Percentiles rank a stretch among this genome's conserved stretches.
These are phyloP conservation scores for Lucilia cuprina DNA, from an alignment of 1,140 invertebrate species.

Conservation along the genomic window DNA sequence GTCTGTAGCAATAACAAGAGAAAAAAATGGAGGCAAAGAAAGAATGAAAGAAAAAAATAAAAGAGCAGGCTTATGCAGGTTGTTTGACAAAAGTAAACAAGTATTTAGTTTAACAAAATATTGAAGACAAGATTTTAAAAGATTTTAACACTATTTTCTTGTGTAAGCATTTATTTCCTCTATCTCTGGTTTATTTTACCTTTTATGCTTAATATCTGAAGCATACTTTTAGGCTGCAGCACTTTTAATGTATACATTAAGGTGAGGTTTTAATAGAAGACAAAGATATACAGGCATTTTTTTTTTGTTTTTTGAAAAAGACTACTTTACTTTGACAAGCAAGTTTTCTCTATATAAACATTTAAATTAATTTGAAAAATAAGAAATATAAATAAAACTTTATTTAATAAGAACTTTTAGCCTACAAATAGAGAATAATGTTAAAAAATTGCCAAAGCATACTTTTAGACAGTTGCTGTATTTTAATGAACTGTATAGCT, in stretches of 20 bases:
- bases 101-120: neutral
- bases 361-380: too few species aligned
- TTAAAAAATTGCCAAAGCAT: too few species aligned
- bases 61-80: neutral
- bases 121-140: neutral
- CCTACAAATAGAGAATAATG: too few species aligned
- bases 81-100: neutral
- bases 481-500: too few species aligned
- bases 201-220: neutral
- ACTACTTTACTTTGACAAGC: too few species aligned
- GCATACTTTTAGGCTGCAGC: neutral
- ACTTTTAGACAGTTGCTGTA: too few species aligned
- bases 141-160: neutral
- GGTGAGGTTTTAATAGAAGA: too few species aligned
- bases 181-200: neutral
- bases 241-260: neutral
- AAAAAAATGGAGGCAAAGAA: neutral
- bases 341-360: too few species aligned
- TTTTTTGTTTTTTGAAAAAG: too few species aligned
- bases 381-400: too few species aligned
- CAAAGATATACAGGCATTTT: too few species aligned
- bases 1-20: neutral
- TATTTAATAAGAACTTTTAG: too few species aligned
- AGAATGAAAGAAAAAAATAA: neutral
- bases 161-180: neutral